phyloP scores from a whole-genome alignment of 1,140 invertebrate species.

The Nebria ingens region DNA sequence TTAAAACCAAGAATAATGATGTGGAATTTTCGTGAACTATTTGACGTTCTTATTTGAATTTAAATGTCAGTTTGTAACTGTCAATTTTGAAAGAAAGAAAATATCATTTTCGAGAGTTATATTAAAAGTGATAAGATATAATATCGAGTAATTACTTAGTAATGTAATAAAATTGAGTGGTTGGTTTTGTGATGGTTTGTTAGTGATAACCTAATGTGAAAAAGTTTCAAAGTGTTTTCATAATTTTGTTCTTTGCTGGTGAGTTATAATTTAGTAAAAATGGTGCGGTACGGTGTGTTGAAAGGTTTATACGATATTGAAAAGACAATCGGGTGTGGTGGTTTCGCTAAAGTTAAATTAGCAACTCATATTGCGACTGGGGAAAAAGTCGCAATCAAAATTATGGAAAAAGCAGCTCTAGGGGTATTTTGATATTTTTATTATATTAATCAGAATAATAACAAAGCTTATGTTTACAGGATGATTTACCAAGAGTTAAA shows the following conservation, averaged over 20 bases:
- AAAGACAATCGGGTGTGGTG: slow-evolving; percentile 73
- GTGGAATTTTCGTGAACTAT: no score
- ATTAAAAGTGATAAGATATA: no score
- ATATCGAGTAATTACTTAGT: no score
- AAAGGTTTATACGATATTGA: slow-evolving; percentile 58
- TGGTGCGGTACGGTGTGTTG: slow-evolving; percentile 41
- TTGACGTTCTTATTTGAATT: not conserved
- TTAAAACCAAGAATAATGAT: no score
- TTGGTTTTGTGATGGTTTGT: no score
- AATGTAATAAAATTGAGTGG: no score
- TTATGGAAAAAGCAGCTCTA: slow-evolving; percentile 72
- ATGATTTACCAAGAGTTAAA: slow-evolving; percentile 69
- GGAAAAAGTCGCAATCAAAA: slow-evolving; percentile 84
- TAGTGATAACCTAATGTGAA: no score
- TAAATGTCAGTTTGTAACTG: slow-evolving; percentile 4
- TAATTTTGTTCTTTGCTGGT: no score
- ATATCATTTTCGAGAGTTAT: no score
- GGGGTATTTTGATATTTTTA: slow-evolving; percentile 34
- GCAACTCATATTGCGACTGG: slow-evolving; percentile 73
- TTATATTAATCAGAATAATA: slow-evolving; percentile 41
- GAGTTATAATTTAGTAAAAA: slow-evolving; percentile 19
- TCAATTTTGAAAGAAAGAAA: not conserved
- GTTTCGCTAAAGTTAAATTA: slow-evolving; percentile 84
- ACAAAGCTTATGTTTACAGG: slow-evolving; percentile 62
- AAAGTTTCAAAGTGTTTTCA: no score